phyloP scores from a whole-genome alignment of 2,888 invertebrate species.

The Eupithecia subumbrata region DNA sequence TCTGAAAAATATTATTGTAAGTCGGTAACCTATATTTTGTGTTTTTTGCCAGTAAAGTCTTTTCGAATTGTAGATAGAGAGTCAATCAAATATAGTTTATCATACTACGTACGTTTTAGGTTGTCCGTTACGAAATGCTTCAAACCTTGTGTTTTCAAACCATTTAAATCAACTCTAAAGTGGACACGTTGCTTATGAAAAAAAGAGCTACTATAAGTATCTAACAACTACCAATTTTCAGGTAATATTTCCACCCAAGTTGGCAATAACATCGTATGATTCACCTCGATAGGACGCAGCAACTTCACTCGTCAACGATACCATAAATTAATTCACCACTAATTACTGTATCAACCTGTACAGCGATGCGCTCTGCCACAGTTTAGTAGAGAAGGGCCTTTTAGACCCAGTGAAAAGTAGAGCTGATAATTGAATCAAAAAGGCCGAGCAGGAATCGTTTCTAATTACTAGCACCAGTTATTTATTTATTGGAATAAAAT shows the following conservation, averaged over 20 bases:
- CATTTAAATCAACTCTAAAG: no score
- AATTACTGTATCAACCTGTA: conserved; percentile 50
- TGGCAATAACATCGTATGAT: conserved; percentile 63
- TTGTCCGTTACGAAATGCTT: neutral
- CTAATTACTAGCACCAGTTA: neutral
- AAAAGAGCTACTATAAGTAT: neutral
- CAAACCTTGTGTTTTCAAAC: neutral
- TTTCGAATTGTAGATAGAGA: no score
- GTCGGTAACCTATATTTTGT: neutral
- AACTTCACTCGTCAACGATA: conserved; percentile 61
- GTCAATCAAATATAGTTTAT: no score
- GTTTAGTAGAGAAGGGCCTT: conserved; percentile 1
- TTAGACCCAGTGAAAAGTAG: conserved; percentile 29
- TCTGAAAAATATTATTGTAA: neutral
- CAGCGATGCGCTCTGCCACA: neutral
- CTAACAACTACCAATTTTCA: neutral
- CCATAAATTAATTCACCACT: conserved; percentile 73
- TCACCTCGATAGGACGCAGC: conserved; percentile 63
- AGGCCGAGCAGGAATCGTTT: neutral
- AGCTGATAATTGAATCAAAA: conserved; percentile 25
- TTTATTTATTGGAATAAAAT: neutral
- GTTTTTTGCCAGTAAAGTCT: no score
- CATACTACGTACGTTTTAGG: neutral
- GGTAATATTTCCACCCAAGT: conserved; percentile 26
- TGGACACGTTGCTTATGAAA: no score